These are phyloP conservation scores for Eulemur coronatus DNA, from an alignment of 2,797 vertebrate species.

Conservation along the genomic window DNA sequence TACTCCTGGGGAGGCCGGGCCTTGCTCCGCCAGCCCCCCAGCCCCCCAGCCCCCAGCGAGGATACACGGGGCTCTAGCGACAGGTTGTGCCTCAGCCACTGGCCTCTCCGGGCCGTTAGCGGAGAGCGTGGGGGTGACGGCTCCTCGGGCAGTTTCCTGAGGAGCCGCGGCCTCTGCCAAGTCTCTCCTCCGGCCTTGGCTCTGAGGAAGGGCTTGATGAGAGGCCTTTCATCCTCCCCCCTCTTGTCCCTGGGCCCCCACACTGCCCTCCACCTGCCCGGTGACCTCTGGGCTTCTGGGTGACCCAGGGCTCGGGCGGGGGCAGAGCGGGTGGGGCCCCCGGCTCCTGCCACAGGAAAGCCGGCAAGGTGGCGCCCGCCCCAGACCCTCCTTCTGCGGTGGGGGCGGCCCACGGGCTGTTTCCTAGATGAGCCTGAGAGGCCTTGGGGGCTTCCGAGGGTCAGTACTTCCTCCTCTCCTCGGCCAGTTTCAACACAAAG, in stretches of 20 bases:
- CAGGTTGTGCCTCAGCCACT: background rate
- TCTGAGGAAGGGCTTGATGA: background rate
- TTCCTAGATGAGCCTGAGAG: background rate
- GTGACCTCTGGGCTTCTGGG: background rate
- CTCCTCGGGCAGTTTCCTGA: background rate
- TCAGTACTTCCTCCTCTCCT: slow-evolving; percentile 15
- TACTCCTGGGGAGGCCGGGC: background rate
- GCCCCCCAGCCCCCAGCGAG: background rate
- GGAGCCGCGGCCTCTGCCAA: background rate
- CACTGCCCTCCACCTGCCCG: background rate
- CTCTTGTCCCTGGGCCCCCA: background rate
- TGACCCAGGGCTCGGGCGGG: background rate
- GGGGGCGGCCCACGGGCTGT: background rate
- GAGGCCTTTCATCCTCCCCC: background rate
- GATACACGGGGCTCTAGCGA: background rate
- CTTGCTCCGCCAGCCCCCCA: no score
- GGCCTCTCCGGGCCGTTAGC: background rate
- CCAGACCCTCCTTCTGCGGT: rapidly evolving
- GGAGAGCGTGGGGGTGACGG: background rate
- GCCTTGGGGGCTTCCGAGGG: background rate
- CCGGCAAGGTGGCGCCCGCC: background rate
- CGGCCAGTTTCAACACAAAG: slow-evolving; percentile 65
- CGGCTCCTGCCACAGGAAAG: background rate
- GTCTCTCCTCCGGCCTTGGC: background rate
- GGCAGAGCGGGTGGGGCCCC: background rate